Percentiles rank a stretch among this genome's conserved stretches.
phyloP scores from a whole-genome alignment of 1,140 invertebrate genomes.

The Popillia japonica region DNA sequence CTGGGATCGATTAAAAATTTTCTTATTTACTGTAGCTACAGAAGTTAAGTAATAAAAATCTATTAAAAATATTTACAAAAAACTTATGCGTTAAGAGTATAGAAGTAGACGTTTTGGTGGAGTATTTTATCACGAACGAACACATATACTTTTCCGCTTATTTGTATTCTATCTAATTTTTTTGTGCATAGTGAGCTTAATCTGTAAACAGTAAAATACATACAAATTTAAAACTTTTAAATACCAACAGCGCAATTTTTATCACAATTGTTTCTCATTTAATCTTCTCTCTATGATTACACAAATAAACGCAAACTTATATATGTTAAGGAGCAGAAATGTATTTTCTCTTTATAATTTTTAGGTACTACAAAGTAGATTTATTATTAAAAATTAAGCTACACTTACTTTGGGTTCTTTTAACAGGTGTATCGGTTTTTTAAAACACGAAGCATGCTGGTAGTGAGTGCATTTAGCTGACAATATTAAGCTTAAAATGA shows the following conservation, averaged over 20 bases:
- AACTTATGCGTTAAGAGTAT: constrained; percentile 17
- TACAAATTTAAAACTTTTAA: constrained; percentile 14
- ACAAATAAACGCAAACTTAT: neutral
- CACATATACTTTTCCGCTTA: neutral
- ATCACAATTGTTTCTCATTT: constrained; percentile 3
- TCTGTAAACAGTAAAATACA: neutral
- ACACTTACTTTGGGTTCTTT: too few relatives aligned
- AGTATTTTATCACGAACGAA: neutral
- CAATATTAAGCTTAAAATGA: too few relatives aligned
- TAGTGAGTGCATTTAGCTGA: too few relatives aligned
- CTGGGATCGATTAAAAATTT: constrained; percentile 31
- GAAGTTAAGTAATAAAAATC: neutral
- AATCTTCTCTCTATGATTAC: neutral
- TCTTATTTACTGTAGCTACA: constrained; percentile 30
- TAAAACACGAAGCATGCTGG: too few relatives aligned
- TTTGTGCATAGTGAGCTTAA: neutral
- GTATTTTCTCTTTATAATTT: too few relatives aligned
- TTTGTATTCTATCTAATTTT: constrained; percentile 14
- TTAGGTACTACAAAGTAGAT: too few relatives aligned
- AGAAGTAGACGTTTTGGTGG: constrained; percentile 11
- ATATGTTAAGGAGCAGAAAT: neutral
- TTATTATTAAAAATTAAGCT: too few relatives aligned
- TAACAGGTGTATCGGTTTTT: too few relatives aligned
- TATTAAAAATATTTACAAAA: constrained; percentile 29
- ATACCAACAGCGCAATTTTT: constrained; percentile 3